Evolutionary conservation across 2,113 vertebrate species (phyloP).

Genomic region (Antechinus stuartii): DNA sequence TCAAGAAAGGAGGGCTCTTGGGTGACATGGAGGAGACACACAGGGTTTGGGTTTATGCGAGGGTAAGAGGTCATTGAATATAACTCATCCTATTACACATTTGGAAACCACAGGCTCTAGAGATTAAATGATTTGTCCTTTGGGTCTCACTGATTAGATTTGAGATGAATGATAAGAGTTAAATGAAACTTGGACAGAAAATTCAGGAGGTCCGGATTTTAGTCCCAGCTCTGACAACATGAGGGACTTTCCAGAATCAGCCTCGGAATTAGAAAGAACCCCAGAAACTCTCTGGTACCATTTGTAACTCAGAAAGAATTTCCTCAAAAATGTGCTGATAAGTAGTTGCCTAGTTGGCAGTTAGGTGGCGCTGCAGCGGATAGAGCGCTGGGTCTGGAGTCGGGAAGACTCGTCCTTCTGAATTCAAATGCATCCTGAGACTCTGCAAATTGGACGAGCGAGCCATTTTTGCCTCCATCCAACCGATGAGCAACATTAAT

Average conservation of each 20-base stretch:
- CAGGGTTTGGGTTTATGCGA: neutral
- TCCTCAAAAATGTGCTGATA: neutral
- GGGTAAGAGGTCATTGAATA: neutral
- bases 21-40: neutral
- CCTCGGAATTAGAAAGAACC: neutral
- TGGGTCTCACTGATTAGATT: neutral
- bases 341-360: neutral
- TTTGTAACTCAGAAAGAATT: neutral
- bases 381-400: too few relatives aligned
- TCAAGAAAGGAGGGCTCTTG: neutral
- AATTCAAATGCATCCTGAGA: too few relatives aligned
- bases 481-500: neutral
- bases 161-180: neutral
- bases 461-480: neutral
- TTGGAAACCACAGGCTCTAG: neutral
- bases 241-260: neutral
- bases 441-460: neutral
- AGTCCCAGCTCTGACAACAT: neutral
- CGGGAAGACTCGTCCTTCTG: too few relatives aligned
- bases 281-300: neutral
- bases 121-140: neutral
- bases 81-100: neutral
- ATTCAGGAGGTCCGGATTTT: neutral
- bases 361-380: too few relatives aligned
- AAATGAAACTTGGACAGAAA: neutral